Evolutionary conservation across 2,888 invertebrate species (phyloP), one percentile per base, ranked within the genome.

Genomic region (Muscina levida): DNA sequence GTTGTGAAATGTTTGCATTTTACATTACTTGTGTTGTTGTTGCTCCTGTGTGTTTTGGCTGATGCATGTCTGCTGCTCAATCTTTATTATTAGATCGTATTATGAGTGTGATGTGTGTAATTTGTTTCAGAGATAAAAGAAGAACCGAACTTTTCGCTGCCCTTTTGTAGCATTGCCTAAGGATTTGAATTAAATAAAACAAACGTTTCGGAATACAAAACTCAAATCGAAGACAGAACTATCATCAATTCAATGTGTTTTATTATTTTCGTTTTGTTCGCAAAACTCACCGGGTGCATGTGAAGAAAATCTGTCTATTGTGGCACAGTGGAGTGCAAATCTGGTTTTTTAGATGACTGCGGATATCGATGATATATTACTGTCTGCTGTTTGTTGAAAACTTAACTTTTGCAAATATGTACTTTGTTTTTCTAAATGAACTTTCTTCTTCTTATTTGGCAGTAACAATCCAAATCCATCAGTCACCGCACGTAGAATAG

Each of bases 61-160:
- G n/a, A n/a, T n/a, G n/a, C n/a, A n/a, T n/a, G n/a, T n/a, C n/a
- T n/a, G n/a, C n/a, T n/a, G n/a, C n/a, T n/a, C n/a, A 74, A 42
- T 75, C 74, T 72, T 75, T 77, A 81, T 81, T 81, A 31, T 31
- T n/a, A 81, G 81, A 81, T 72, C 68, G 74, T 74, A 77, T 81
- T 81, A 81, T 81, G 56, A 59, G 74, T 81, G 81, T 77, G 77
- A 81, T 81, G 77, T 81, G 74, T 81, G 81, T 81, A 81, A 81
- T 81, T 81, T 81, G 81, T 81, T n/a, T 62, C 62, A 72, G 68
- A 81, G 81, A 77, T 81, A 81, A 81, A 81, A 77, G 81, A 62
- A 59, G 77, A 56, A 68, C 71, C 74, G 81, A 75, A 31, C 8
- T 8, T 31, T 8, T 31, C 8, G 31, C 31, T 31, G 4, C 31